Percentiles rank a stretch among this genome's conserved stretches.
Conservation (phyloP, 1,140 invertebrate genomes). For the Harpegnathos saltator region DNA sequence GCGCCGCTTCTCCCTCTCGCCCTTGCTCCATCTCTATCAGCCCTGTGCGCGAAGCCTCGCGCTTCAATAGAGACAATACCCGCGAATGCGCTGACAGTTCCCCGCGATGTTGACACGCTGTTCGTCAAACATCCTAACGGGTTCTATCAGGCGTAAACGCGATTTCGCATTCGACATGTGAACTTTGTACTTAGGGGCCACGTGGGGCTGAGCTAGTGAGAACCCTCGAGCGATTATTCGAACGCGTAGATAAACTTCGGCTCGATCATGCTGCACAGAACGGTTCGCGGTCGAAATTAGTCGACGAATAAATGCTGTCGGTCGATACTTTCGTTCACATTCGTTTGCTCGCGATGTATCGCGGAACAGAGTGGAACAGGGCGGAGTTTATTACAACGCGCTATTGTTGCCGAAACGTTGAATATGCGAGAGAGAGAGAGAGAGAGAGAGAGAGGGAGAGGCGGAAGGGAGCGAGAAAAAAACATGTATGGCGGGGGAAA, state of each 20-base stretch:
- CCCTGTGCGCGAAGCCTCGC: constrained; percentile 35
- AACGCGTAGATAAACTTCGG: constrained; percentile 51
- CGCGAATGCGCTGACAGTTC: constrained; percentile 59
- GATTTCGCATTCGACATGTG: constrained; percentile 66
- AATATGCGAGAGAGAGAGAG: neutral
- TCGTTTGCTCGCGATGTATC: constrained; percentile 3
- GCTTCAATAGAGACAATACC: constrained; percentile 47
- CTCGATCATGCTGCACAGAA: constrained; percentile 26
- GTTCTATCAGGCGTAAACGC: constrained; percentile 62
- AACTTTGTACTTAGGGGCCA: constrained; percentile 51
- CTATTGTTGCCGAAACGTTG: neutral
- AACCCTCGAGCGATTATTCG: constrained; percentile 54
- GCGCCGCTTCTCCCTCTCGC: neutral
- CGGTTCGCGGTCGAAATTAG: constrained; percentile 38
- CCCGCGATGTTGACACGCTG: constrained; percentile 63
- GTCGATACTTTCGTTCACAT: constrained; percentile 46
- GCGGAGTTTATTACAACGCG: neutral
- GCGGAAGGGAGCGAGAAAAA: no score
- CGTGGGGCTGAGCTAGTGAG: constrained; percentile 14
- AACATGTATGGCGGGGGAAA: neutral
- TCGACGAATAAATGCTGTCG: constrained; percentile 43
- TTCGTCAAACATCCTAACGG: constrained; percentile 76
- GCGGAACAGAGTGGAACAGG: neutral
- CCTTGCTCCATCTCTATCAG: constrained; percentile 28
- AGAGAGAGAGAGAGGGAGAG: no score